These are phyloP conservation scores for Schizopygopsis pylzovi DNA, from an alignment of 2,797 vertebrate species.

Conservation along the genomic window DNA sequence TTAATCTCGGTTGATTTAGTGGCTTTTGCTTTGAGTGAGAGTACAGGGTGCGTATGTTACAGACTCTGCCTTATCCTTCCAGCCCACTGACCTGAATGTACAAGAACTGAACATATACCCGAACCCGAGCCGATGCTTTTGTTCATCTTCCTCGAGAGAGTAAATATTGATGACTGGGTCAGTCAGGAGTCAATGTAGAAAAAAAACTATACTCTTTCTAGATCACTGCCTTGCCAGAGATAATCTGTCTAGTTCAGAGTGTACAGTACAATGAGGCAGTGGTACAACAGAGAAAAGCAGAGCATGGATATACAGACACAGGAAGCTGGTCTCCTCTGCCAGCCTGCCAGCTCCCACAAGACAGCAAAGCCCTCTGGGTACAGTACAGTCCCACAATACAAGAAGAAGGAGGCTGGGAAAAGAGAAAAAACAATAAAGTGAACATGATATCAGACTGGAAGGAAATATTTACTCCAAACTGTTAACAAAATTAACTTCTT, in stretches of 20 bases:
- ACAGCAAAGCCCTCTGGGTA: slow-evolving; percentile 69
- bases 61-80: slow-evolving; percentile 43
- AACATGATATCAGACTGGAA: neutral
- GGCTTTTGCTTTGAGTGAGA: slow-evolving; percentile 32
- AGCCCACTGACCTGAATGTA: slow-evolving; percentile 18
- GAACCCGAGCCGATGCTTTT: slow-evolving; percentile 66
- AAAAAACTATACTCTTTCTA: slow-evolving; percentile 74
- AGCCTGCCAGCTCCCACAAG: slow-evolving; percentile 66
- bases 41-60: slow-evolving; percentile 51
- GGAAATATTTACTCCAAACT: neutral
- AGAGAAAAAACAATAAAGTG: slow-evolving; percentile 53
- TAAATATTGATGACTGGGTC: slow-evolving; percentile 71
- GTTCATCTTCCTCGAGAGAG: slow-evolving; percentile 69
- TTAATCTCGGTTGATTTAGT: slow-evolving; percentile 41
- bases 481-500: neutral
- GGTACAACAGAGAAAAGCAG: slow-evolving; percentile 60
- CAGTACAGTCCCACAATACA: slow-evolving; percentile 67
- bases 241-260: slow-evolving; percentile 78
- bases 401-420: neutral
- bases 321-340: slow-evolving; percentile 49
- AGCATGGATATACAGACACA: slow-evolving; percentile 41
- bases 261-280: slow-evolving; percentile 59
- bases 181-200: slow-evolving; percentile 56
- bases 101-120: slow-evolving; percentile 18
- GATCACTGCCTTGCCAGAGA: slow-evolving; percentile 77